A percentile compares a stretch with the other conserved stretches of the same genome.
Conservation (phyloP, 2,888 invertebrate genomes). For the Nezara viridula region DNA sequence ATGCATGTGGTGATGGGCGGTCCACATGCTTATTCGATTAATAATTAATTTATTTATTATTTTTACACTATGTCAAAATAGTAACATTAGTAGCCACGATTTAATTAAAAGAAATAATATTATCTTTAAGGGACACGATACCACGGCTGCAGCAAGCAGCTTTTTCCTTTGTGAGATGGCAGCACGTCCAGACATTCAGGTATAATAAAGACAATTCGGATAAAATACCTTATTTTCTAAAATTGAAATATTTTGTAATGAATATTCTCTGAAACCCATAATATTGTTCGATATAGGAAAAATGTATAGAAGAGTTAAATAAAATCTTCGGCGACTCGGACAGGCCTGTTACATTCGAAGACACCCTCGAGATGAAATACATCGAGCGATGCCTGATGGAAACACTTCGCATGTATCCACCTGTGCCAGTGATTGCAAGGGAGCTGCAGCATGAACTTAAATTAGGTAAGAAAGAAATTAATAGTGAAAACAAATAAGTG, state of each 20-base stretch:
- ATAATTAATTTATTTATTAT: no score
- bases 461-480: slow-evolving; percentile 71
- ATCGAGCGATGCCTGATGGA: slow-evolving; percentile 71
- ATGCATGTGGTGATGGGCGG: no score
- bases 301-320: slow-evolving; percentile 81
- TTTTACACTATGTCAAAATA: no score
- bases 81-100: no score
- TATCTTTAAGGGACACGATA: slow-evolving; percentile 78
- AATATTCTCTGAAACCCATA: no score
- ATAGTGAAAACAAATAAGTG: no score
- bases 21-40: no score
- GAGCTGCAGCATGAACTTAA: slow-evolving; percentile 80
- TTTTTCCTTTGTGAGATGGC: slow-evolving; percentile 85
- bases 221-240: no score
- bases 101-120: no score
- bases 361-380: slow-evolving; percentile 89
- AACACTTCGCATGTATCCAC: slow-evolving; percentile 83
- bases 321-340: slow-evolving; percentile 83
- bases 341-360: slow-evolving; percentile 83
- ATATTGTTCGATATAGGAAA: slow-evolving; percentile 70
- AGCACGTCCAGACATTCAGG: slow-evolving; percentile 80
- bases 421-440: slow-evolving; percentile 84
- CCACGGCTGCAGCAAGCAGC: slow-evolving; percentile 86
- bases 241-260: no score
- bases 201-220: slow-evolving; percentile 61